Conservation (phyloP, 2,113 vertebrate species). For the Pyxicephalus adspersus region DNA sequence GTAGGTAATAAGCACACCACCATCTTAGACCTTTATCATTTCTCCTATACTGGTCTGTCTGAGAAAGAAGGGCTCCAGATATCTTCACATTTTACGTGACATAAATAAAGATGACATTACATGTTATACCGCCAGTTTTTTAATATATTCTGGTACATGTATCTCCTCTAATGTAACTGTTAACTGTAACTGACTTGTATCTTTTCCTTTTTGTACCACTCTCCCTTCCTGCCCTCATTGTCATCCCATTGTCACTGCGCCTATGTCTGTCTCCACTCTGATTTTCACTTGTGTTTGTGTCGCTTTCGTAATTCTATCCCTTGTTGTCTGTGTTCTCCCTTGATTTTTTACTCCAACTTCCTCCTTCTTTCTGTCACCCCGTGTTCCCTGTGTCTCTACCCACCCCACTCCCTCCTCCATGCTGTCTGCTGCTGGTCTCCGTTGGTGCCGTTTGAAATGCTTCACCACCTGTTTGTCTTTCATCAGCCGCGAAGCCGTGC, state of each 20-base stretch:
- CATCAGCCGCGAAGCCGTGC: constrained; percentile 82
- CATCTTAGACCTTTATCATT: no score
- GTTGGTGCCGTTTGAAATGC: constrained; percentile 77
- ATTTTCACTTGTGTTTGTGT: constrained; percentile 15
- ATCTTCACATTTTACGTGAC: no score
- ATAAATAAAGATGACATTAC: no score
- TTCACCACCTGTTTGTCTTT: constrained; percentile 80
- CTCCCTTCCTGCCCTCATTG: not conserved
- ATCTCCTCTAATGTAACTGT: not conserved
- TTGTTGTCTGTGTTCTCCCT: not conserved
- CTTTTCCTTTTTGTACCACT: constrained; percentile 56
- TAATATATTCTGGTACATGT: not conserved
- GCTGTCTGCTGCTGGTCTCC: constrained; percentile 65
- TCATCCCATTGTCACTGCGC: constrained; percentile 34
- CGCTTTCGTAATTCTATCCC: constrained; percentile 24
- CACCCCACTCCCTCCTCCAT: constrained; percentile 51
- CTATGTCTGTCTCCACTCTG: constrained; percentile 21
- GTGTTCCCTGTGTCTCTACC: constrained; percentile 11
- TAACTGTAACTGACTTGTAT: constrained; percentile 51
- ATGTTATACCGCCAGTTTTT: no score
- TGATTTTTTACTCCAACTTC: constrained; percentile 37
- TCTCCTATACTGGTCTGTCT: no score
- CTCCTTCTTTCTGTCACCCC: constrained; percentile 34
- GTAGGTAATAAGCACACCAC: no score
- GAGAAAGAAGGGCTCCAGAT: no score